Evolutionary conservation across 53 echinoderm and acorn worm species (phyloP), one percentile per base, ranked within the genome.

Genomic region (Holothuria leucospilota): DNA sequence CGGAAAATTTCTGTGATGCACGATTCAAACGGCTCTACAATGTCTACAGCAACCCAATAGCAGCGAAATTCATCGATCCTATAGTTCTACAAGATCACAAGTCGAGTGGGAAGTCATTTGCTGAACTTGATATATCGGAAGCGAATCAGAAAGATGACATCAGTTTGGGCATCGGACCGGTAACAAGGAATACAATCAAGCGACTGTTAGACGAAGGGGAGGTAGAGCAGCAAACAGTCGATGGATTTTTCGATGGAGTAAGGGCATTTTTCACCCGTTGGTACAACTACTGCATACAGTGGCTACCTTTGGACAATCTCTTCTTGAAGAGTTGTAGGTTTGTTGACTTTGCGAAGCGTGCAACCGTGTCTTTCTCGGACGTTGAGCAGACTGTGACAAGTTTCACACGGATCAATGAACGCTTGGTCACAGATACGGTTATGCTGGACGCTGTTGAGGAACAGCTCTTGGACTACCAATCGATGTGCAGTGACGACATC

Each of bases 111-210:
- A 60, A 60, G 24, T 26, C 27, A 28, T 23, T 71, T 26, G 71
- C 24, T 6, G 29, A 24, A 10, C 25, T 71, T 23, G 71, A 71
- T 38, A 23, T 29, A 23, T 71, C 28, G 24, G 71, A 28, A 26
- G 24, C 30, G 25, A 9, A 11, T 24, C 71, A 26, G 71, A 24
- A 23, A 26, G 29, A 71, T 26, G 29, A 71, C 29, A 29, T 26
- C 64, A 60, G 60, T 60, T 60, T 60, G 60, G 60, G 60, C 60
- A 60, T 60, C 60, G 60, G 60, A 60, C 60, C 60, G 60, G 60
- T 60, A 60, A 60, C 60, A 60, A 60, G 60, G 60, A 60, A 60
- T 60, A 60, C 60, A 60, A 60, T 60, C 60, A 60, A 60, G 60
- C 60, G 60, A 60, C 60, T 60, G 60, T 60, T 60, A 60, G 60